phyloP scores from a whole-genome alignment of 2,888 invertebrate species.

The Salticus scenicus region DNA sequence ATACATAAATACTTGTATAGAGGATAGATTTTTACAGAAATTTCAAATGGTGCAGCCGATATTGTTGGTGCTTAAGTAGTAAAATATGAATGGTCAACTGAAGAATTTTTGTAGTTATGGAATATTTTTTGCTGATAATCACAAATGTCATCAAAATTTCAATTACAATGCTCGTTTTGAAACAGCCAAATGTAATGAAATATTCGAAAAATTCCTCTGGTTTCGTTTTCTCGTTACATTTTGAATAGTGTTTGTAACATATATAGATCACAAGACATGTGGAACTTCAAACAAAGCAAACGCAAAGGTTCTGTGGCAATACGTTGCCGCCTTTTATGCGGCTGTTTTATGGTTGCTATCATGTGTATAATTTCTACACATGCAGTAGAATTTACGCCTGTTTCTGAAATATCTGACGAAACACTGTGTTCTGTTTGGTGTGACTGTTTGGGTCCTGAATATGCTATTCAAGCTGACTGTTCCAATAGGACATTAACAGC shows the following conservation, averaged over 20 bases:
- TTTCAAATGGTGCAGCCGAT: too few relatives aligned
- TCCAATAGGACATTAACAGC: slow-evolving; percentile 43
- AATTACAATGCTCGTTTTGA: not conserved
- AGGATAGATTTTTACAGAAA: too few relatives aligned
- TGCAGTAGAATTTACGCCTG: not conserved
- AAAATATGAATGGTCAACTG: not conserved
- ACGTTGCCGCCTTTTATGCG: not conserved
- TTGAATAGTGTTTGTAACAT: too few relatives aligned
- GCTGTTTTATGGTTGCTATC: not conserved
- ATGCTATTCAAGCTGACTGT: slow-evolving; percentile 57
- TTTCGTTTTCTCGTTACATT: too few relatives aligned
- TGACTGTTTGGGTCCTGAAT: slow-evolving; percentile 63
- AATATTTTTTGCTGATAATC: not conserved
- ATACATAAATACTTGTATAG: too few relatives aligned
- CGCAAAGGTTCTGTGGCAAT: not conserved
- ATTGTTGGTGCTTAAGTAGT: not conserved
- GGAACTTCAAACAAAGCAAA: not conserved
- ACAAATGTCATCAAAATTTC: not conserved
- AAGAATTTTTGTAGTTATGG: not conserved
- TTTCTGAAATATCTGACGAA: slow-evolving; percentile 21
- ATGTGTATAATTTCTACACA: not conserved
- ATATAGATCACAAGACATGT: slow-evolving; percentile 15
- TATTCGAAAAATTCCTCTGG: too few relatives aligned
- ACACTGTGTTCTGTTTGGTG: slow-evolving; percentile 44
- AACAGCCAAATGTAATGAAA: too few relatives aligned